phyloP scores from a whole-genome alignment of 2,113 vertebrate species.

The Entelurus aequoreus region DNA sequence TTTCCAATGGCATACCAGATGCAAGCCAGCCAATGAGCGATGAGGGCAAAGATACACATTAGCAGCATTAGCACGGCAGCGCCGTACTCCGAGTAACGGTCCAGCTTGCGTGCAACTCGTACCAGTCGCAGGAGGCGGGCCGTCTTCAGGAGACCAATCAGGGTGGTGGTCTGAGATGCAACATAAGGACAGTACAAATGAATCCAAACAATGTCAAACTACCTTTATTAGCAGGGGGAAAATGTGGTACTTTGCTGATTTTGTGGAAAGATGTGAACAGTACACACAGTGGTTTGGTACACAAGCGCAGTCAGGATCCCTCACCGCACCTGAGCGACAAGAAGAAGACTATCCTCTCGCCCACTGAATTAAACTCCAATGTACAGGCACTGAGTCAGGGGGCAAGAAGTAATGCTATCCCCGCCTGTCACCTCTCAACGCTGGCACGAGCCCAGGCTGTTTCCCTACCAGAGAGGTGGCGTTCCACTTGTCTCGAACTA shows the following conservation, averaged over 20 bases:
- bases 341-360: too few relatives aligned
- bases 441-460: not conserved
- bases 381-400: too few relatives aligned
- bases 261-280: too few relatives aligned
- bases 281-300: too few relatives aligned
- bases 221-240: too few relatives aligned
- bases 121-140: constrained; percentile 91
- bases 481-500: not conserved
- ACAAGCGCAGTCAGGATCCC: too few relatives aligned
- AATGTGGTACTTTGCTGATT: too few relatives aligned
- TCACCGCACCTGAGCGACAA: too few relatives aligned
- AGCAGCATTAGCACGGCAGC: constrained; percentile 96
- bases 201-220: too few relatives aligned
- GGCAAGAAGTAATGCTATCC: too few relatives aligned
- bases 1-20: constrained; percentile 99
- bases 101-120: constrained; percentile 92
- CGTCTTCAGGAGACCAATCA: constrained; percentile 96
- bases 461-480: not conserved
- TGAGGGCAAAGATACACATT: constrained; percentile 98
- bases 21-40: constrained; percentile 97
- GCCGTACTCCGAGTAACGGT: constrained; percentile 96
- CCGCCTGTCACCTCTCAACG: too few relatives aligned
- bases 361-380: too few relatives aligned
- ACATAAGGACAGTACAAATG: not conserved
- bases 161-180: constrained; percentile 84